Evolutionary conservation across 2,113 vertebrate genomes (phyloP), one percentile per base, ranked within the genome.

Genomic region (Phycodurus eques): DNA sequence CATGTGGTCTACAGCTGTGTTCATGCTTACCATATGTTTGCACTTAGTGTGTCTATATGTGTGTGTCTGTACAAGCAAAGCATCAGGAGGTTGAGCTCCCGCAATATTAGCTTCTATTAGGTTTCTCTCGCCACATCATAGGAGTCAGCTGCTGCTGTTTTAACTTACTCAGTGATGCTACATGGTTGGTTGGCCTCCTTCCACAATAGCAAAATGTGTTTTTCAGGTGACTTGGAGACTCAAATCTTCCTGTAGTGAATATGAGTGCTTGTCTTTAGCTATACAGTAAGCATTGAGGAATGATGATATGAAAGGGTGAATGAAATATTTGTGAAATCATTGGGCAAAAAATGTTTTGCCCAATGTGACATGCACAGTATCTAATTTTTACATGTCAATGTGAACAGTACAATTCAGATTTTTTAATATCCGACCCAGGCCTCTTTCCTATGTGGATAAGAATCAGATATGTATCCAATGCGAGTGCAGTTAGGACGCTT

Each of bases 21-120:
- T 65, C 51, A 42, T 57, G 68, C 66, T 68, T 65, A 72, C 64
- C 88, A 89, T 83, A 63, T 88, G 86, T 85, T 90, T 82, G 77
- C 11, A 80, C 77, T 89, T 86, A 83, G 59, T 5, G 49, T 70
- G 77, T 64, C 11, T 56, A n/a, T 62, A 35, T 56, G 33, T 68
- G 66, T 70, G 68, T 70, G 44, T 70, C 60, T 72, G 27, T 70
- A 68, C 15, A 66, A 65, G 49, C 68, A 63, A 51, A 70, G 57
- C 74, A 82, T 76, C 79, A 80, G 68, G 69, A 53, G 83, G 76
- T 47, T 75, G 64, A 82, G 72, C 83, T 68, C 11, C 76, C 59
- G 70, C 71, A 81, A 68, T 72, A 74, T 72, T 70, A 80, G 76
- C 64, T 67, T 71, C 69, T 68, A 67, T 82, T 51, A 70, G n/a